Conservation (phyloP, 2,113 vertebrate genomes). For the Dermatemys mawii region DNA sequence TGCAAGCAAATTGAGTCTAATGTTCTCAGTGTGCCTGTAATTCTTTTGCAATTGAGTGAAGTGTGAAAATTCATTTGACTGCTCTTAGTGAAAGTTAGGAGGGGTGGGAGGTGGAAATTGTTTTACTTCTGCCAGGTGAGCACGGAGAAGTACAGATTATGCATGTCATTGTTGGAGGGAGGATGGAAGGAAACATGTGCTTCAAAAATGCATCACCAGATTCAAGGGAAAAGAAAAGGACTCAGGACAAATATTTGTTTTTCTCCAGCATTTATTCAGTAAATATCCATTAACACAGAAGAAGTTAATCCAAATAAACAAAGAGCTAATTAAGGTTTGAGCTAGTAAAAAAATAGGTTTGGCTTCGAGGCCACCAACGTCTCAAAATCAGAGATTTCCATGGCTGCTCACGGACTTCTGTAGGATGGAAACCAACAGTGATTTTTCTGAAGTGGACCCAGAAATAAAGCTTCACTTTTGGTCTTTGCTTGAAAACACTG, state of each 20-base stretch:
- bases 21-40: constrained; percentile 38
- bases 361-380: background rate
- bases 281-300: background rate
- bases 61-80: constrained; percentile 62
- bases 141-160: background rate
- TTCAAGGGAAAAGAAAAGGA: background rate
- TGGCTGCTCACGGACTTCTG: background rate
- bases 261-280: background rate
- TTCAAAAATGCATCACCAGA: background rate
- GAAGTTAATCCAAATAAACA: background rate
- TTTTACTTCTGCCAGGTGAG: constrained; percentile 36
- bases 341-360: background rate
- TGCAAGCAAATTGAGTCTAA: constrained; percentile 40
- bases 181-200: constrained; percentile 2
- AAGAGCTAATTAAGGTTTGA: background rate
- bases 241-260: background rate
- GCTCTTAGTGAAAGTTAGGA: constrained; percentile 32
- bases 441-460: accelerated
- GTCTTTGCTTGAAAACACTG: background rate
- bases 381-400: background rate
- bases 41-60: constrained; percentile 51
- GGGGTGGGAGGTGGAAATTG: constrained; percentile 44
- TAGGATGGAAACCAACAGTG: background rate
- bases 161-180: background rate
- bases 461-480: background rate